Conservation (phyloP, 2,113 vertebrate genomes). For the Myrmophylax atrothorax region DNA sequence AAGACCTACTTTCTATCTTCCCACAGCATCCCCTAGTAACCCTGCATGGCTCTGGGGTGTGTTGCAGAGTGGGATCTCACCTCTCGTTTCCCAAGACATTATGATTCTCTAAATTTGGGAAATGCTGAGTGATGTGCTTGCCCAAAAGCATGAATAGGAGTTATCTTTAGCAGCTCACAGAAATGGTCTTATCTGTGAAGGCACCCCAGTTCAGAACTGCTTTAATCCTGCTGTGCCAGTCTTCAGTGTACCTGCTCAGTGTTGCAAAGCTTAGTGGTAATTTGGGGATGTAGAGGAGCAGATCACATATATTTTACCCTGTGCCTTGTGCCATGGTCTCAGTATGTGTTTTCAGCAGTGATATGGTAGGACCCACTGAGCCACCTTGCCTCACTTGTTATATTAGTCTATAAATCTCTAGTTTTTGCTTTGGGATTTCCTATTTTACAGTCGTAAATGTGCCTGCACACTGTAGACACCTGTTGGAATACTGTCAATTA, state of each 20-base stretch:
- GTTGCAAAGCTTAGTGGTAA: not conserved
- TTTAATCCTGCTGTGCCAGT: not conserved
- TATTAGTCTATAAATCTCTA: not conserved
- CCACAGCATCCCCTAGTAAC: not conserved
- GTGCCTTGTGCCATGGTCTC: not conserved
- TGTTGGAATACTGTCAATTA: not conserved
- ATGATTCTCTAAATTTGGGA: not conserved
- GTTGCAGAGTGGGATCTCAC: not conserved
- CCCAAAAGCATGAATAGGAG: not conserved
- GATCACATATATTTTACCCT: not conserved
- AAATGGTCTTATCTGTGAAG: not conserved
- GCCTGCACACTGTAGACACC: not conserved
- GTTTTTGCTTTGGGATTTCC: slow-evolving; percentile 3
- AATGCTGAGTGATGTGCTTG: not conserved
- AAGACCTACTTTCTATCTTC: not conserved
- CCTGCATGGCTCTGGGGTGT: not conserved
- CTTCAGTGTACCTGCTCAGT: not conserved
- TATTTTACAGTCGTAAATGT: not conserved
- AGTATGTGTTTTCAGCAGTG: not conserved
- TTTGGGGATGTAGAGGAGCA: not conserved
- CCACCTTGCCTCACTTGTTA: not conserved
- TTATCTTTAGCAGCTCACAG: not conserved
- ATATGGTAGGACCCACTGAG: not conserved
- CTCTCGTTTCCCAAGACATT: not conserved
- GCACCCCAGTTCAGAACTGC: not conserved